A percentile compares a stretch with the other conserved stretches of the same genome.
Evolutionary conservation across 2,888 invertebrate genomes (phyloP).

Genomic region (Thymelicus sylvestris): DNA sequence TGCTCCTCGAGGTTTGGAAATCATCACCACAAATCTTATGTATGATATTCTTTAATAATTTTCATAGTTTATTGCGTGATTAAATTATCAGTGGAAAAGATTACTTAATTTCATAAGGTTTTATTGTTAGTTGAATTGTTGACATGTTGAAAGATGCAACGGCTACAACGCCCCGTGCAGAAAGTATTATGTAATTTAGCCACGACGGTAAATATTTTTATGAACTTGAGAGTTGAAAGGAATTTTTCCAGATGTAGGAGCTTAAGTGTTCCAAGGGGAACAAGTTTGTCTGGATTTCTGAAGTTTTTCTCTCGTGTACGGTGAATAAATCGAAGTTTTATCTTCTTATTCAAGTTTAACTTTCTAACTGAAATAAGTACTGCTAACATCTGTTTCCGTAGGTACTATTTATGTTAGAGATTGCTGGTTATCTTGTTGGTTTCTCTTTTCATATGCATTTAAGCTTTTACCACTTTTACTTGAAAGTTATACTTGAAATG

Average conservation of each 20-base stretch:
- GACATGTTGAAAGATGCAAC: conserved; percentile 8
- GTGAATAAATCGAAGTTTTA: conserved; percentile 36
- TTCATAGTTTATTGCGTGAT: too few species aligned
- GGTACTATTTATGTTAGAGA: background rate
- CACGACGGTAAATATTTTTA: conserved; percentile 19
- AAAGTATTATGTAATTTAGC: conserved; percentile 3
- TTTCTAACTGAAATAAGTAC: conserved; percentile 26
- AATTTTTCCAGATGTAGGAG: conserved; percentile 25
- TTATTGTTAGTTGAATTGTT: background rate
- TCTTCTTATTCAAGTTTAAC: conserved; percentile 23
- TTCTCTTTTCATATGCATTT: background rate
- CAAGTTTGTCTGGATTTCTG: conserved; percentile 21
- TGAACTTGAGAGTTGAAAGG: conserved; percentile 6
- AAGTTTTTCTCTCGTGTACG: conserved; percentile 28
- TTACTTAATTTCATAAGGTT: background rate
- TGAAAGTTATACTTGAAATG: background rate
- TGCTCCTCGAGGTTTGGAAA: background rate
- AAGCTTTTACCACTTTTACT: background rate
- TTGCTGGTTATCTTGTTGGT: conserved; percentile 1
- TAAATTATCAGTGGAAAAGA: background rate
- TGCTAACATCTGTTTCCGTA: conserved; percentile 17
- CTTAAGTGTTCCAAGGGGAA: conserved; percentile 12
- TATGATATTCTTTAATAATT: too few species aligned
- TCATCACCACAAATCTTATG: too few species aligned
- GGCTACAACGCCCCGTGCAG: background rate